A percentile compares a stretch with the other conserved stretches of the same genome.
These are phyloP conservation scores for Asobara japonica DNA, from an alignment of 1,140 invertebrate species.

Conservation along the genomic window DNA sequence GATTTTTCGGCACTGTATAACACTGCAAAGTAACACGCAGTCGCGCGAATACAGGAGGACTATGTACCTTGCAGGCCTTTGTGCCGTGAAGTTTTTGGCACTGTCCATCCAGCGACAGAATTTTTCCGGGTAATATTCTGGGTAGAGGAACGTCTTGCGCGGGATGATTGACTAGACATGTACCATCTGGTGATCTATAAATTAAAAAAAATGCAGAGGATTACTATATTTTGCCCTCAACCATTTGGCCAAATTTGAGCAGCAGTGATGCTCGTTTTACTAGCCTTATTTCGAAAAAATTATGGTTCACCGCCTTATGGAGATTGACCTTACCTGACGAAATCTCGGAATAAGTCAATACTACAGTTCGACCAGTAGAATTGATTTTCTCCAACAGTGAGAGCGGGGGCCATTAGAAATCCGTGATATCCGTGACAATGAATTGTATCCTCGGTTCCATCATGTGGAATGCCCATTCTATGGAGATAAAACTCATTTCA, in stretches of 20 bases:
- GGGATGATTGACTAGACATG: slow-evolving; percentile 88
- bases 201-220: not conserved
- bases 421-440: not conserved
- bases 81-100: slow-evolving; percentile 88
- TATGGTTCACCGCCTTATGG: too few species aligned
- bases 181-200: slow-evolving; percentile 64
- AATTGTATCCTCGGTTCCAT: slow-evolving; percentile 34
- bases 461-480: slow-evolving; percentile 51
- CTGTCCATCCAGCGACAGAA: slow-evolving; percentile 87
- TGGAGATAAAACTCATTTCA: not conserved
- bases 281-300: too few species aligned
- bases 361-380: slow-evolving; percentile 34
- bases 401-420: not conserved
- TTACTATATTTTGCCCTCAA: too few species aligned
- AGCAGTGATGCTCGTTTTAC: too few species aligned
- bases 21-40: too few species aligned
- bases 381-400: slow-evolving; percentile 12
- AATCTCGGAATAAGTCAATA: not conserved
- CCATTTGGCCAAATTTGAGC: too few species aligned
- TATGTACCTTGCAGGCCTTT: slow-evolving; percentile 75
- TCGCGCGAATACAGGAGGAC: too few species aligned
- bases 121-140: slow-evolving; percentile 82
- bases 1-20: too few species aligned
- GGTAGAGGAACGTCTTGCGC: slow-evolving; percentile 75
- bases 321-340: slow-evolving; percentile 20